Percentiles rank a stretch among this genome's conserved stretches.
phyloP scores from a whole-genome alignment of 2,113 vertebrate species.

The Microtus ochrogaster region DNA sequence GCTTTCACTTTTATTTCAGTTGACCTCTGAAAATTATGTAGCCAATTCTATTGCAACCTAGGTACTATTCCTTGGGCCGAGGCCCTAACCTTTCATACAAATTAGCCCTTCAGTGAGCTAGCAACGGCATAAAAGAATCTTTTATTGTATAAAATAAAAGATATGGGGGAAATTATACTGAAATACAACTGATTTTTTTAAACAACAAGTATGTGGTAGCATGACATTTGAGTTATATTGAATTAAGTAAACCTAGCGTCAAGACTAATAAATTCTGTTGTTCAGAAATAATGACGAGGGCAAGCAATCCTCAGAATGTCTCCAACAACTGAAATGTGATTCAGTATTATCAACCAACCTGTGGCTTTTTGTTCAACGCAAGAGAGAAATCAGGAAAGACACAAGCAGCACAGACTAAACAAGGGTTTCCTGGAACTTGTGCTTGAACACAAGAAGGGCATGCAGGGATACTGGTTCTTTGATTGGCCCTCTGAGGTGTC shows the following conservation, averaged over 20 bases:
- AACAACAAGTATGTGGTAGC: background rate
- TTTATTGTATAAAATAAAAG: constrained; percentile 4
- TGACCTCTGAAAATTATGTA: background rate
- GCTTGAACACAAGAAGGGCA: background rate
- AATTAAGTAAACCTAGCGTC: background rate
- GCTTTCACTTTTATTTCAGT: background rate
- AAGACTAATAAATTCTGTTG: background rate
- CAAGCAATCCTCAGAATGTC: background rate
- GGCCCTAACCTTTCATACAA: background rate
- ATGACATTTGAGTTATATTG: background rate
- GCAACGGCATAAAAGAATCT: background rate
- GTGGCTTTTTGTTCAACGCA: background rate
- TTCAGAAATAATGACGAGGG: background rate
- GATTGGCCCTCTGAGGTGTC: background rate
- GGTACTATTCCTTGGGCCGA: background rate
- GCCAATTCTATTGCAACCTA: background rate
- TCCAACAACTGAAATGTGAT: background rate
- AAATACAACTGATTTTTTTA: background rate
- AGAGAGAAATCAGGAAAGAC: background rate
- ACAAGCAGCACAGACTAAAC: background rate
- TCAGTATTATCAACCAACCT: background rate
- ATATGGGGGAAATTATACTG: background rate
- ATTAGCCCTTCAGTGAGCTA: background rate
- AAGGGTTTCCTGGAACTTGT: background rate
- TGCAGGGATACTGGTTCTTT: background rate